Conservation (phyloP, 2,113 vertebrate genomes). For the human region DNA sequence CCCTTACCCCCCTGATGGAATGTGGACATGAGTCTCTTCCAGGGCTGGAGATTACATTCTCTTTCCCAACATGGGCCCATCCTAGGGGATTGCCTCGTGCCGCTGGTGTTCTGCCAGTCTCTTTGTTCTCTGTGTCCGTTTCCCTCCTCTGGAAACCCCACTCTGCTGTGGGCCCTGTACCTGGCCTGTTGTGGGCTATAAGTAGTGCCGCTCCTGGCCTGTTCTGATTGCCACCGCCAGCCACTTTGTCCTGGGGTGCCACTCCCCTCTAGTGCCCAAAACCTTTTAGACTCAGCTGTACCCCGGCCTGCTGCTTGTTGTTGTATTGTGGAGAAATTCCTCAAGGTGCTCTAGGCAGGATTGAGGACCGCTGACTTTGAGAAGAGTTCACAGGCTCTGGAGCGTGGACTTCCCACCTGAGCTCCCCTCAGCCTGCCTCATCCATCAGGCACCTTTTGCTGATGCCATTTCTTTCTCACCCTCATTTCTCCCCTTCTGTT, state of each 20-base stretch:
- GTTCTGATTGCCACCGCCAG: neutral
- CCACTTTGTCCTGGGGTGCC: neutral
- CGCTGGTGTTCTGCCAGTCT: no score
- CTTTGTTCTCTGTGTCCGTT: neutral
- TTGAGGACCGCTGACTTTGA: neutral
- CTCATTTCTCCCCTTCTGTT: neutral
- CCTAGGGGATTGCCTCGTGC: neutral
- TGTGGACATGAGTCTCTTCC: neutral
- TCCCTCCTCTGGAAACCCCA: neutral
- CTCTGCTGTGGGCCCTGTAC: neutral
- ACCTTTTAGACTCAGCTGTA: neutral
- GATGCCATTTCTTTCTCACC: neutral
- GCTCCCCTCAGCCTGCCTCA: rapidly evolving
- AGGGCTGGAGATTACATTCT: neutral
- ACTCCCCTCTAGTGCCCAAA: neutral
- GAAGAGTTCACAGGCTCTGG: neutral
- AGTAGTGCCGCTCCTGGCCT: neutral
- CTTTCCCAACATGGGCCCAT: no score
- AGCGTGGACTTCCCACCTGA: neutral
- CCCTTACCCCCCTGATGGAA: neutral
- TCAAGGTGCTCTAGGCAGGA: neutral
- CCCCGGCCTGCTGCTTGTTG: neutral
- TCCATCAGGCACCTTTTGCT: neutral
- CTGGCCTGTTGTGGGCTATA: neutral
- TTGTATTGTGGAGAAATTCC: neutral